A percentile compares a stretch with the other conserved stretches of the same genome.
Evolutionary conservation across 2,888 invertebrate species (phyloP).

Genomic region (Philopedon plagiatum): DNA sequence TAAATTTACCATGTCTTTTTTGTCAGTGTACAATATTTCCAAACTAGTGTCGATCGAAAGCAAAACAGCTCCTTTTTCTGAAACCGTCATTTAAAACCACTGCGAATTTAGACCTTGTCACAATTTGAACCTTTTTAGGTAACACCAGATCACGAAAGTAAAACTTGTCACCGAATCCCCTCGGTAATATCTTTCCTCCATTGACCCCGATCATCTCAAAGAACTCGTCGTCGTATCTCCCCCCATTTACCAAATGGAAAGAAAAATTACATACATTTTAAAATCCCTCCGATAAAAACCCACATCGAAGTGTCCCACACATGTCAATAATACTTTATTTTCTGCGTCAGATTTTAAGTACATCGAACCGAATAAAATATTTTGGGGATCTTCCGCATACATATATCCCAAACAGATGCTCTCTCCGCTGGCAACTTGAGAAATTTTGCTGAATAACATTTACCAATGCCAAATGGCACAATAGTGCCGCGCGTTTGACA

Average conservation of each 20-base stretch:
- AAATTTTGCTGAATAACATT: conserved; percentile 39
- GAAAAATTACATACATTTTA: conserved; percentile 14
- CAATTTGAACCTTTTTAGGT: neutral
- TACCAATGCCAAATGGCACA: conserved; percentile 34
- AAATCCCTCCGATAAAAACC: conserved; percentile 13
- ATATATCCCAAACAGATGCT: conserved; percentile 43
- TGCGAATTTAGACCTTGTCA: too few relatives aligned
- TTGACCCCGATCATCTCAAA: conserved; percentile 3
- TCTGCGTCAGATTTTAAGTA: conserved; percentile 39
- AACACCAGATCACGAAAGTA: neutral
- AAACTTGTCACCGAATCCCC: neutral
- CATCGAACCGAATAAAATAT: conserved; percentile 40
- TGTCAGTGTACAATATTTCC: too few relatives aligned
- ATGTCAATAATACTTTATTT: conserved; percentile 32
- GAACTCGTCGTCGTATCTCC: neutral
- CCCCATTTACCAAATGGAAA: neutral
- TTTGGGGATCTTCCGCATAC: conserved; percentile 36
- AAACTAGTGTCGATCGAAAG: too few relatives aligned
- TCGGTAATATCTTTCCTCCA: neutral
- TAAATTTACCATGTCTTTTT: too few relatives aligned
- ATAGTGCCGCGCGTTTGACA: conserved; percentile 27
- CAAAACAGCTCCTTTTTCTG: too few relatives aligned
- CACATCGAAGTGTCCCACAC: conserved; percentile 15
- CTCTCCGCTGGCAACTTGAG: conserved; percentile 34
- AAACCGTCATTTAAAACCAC: too few relatives aligned